Evolutionary conservation across 2,113 vertebrate genomes (phyloP), one percentile per base, ranked within the genome.

Genomic region (Ochotona princeps): DNA sequence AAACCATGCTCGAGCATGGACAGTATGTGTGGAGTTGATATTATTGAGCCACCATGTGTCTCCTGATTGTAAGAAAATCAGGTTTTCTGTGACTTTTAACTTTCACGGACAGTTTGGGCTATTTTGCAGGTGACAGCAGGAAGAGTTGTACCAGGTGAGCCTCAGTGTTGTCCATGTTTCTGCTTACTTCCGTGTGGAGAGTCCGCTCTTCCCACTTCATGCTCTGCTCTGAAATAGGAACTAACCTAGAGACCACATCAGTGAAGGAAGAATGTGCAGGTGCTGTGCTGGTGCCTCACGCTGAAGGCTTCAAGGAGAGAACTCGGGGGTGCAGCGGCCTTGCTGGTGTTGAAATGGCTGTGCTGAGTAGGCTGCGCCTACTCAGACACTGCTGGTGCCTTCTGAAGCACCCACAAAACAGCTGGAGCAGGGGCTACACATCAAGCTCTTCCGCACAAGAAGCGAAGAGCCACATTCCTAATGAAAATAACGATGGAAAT

Each of bases 171-270:
- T 82, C 57, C 44, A 5, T 63, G 72, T 60, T 57, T 32, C 79
- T 89, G 80, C 35, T 84, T 26, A 17, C 63, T 83, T 20, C n/a
- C 30, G 70, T 4, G 1, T n/a, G 83, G 83, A 93, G 76, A 32
- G 15, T 10, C 1, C 9, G 2, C 9, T 1, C n/a, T n/a, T n/a
- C 21, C 10, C 3, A 3, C 38, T 44, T 44, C 38, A 44, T 44
- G 38, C 38, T 94, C 78, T 70, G 21, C 65, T 96, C 91, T 89
- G 74, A 78, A 73, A 89, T 83, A 94, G 89, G 84, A 95, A 80
- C 87, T 80, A 88, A 93, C 81, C 88, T 78, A 49, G 73, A 91
- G 85, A 17, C 65, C 20, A 79, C 81, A 23, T 74, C 69, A 66
- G 1, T 49, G 60, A 67, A 57, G 66, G 75, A 89, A 72, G 72